Conservation (phyloP, 2,888 invertebrate species). For the Danaus chrysippus region DNA sequence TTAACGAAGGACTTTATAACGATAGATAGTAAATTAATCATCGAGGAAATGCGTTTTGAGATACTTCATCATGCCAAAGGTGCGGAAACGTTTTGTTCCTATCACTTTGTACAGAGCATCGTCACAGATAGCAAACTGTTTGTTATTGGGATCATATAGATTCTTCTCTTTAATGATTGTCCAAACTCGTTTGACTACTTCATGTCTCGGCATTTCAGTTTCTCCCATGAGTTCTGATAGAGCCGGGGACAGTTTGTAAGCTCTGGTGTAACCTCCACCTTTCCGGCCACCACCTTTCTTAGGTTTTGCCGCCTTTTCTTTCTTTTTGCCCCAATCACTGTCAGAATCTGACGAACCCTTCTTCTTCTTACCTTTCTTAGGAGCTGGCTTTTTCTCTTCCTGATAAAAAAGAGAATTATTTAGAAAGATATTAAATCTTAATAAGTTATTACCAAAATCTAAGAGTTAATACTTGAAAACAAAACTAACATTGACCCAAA, state of each 20-base stretch:
- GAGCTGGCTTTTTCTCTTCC: constrained; percentile 70
- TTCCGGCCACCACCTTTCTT: constrained; percentile 74
- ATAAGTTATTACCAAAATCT: too few species aligned
- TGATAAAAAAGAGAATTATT: constrained; percentile 13
- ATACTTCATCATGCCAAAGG: constrained; percentile 98
- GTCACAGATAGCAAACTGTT: constrained; percentile 96
- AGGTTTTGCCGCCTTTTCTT: constrained; percentile 64
- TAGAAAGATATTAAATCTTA: neutral
- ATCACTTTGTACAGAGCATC: constrained; percentile 93
- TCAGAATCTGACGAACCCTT: constrained; percentile 84
- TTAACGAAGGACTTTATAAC: neutral
- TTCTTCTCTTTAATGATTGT: constrained; percentile 93
- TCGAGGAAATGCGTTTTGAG: constrained; percentile 91
- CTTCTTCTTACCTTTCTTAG: constrained; percentile 75
- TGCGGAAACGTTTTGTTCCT: constrained; percentile 94
- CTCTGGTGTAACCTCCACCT: constrained; percentile 90
- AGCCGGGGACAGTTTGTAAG: constrained; percentile 90
- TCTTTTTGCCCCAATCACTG: constrained; percentile 83
- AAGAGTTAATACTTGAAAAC: too few species aligned
- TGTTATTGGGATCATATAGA: constrained; percentile 95
- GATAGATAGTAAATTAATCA: constrained; percentile 54
- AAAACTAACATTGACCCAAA: too few species aligned
- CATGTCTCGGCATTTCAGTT: constrained; percentile 90
- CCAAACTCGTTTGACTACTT: constrained; percentile 94
- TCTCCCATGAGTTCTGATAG: constrained; percentile 91